Conservation (phyloP, 2,113 vertebrate genomes). For the Osmerus eperlanus region DNA sequence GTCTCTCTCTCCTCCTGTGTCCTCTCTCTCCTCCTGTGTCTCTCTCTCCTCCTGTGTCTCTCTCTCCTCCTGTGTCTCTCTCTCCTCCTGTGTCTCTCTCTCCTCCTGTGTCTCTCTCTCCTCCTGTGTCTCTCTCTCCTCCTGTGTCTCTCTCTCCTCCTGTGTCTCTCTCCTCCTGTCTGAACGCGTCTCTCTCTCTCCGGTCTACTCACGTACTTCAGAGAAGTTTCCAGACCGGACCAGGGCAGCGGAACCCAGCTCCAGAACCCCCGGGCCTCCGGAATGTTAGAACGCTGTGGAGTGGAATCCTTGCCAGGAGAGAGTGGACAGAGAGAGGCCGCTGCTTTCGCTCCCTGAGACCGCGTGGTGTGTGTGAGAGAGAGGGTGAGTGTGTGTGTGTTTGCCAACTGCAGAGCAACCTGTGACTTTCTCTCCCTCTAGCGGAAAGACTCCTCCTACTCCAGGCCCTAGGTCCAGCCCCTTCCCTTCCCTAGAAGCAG, state of each 20-base stretch:
- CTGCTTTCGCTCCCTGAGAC: too few relatives aligned
- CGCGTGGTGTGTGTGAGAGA: not conserved
- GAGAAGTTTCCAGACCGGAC: not conserved
- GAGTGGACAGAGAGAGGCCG: too few relatives aligned
- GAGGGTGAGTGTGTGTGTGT: not conserved
- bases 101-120: not conserved
- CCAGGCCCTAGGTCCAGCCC: slow-evolving; percentile 45
- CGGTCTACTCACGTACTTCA: too few relatives aligned
- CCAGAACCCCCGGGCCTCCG: not conserved
- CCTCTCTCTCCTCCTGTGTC: too few relatives aligned
- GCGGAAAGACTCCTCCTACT: slow-evolving; percentile 17
- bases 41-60: too few relatives aligned
- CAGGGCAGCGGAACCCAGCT: not conserved
- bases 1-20: too few relatives aligned
- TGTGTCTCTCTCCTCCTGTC: too few relatives aligned
- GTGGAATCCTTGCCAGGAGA: not conserved
- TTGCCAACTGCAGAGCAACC: not conserved
- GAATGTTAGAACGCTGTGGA: not conserved
- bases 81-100: too few relatives aligned
- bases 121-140: not conserved
- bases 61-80: not conserved
- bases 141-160: too few relatives aligned
- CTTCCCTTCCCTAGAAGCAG: slow-evolving; percentile 6
- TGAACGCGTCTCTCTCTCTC: too few relatives aligned
- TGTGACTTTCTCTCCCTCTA: slow-evolving; percentile 18